These are phyloP conservation scores for Montipora capitata DNA, from an alignment of 92 coral and sea anemone species.

Conservation along the genomic window DNA sequence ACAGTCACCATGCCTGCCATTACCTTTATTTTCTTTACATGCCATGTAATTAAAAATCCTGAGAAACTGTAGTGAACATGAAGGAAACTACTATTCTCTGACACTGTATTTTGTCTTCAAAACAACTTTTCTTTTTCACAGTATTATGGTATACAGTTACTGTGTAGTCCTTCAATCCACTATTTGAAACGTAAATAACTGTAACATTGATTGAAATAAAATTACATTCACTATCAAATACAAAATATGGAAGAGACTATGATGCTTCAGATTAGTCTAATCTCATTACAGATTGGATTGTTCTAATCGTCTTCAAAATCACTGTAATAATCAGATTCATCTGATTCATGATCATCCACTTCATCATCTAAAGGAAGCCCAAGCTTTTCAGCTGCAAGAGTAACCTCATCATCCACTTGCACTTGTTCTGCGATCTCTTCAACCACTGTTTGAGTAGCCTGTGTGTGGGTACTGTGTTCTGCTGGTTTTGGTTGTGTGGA, in stretches of 20 bases:
- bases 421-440: slow-evolving; percentile 27
- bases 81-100: neutral
- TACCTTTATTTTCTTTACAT: neutral
- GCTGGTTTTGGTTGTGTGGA: slow-evolving; percentile 17
- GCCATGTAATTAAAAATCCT: neutral
- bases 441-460: slow-evolving; percentile 35
- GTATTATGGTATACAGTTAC: neutral
- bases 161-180: too few species aligned
- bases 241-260: too few species aligned
- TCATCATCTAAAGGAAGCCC: slow-evolving; percentile 43
- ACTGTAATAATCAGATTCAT: slow-evolving; percentile 41
- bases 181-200: too few species aligned
- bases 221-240: too few species aligned
- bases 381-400: slow-evolving; percentile 50
- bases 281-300: slow-evolving; percentile 26
- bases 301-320: slow-evolving; percentile 23
- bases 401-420: slow-evolving; percentile 21
- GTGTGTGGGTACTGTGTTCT: slow-evolving; percentile 33
- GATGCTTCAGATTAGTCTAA: too few species aligned
- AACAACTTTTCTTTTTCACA: slow-evolving; percentile 23
- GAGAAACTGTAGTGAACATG: too few species aligned
- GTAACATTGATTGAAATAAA: too few species aligned
- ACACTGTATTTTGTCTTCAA: slow-evolving; percentile 12
- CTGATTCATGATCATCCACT: slow-evolving; percentile 43
- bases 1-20: neutral